These are phyloP conservation scores for Elephantulus edwardii DNA, from an alignment of 2,113 vertebrate genomes.

Conservation along the genomic window DNA sequence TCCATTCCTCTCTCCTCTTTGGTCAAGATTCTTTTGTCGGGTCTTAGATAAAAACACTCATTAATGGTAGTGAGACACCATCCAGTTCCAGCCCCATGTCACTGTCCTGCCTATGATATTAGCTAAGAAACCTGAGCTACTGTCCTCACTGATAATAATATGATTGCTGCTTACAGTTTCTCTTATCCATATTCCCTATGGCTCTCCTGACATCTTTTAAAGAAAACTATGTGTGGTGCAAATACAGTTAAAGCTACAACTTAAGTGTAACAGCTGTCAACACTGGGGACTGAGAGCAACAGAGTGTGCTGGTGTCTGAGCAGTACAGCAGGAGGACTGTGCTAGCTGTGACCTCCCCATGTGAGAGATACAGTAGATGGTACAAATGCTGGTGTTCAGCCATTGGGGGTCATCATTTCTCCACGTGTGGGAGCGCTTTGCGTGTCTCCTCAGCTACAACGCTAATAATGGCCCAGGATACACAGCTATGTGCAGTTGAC, in stretches of 20 bases:
- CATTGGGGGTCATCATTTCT: constrained; percentile 83
- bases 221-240: not conserved
- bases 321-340: not conserved
- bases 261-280: not conserved
- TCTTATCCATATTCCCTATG: not conserved
- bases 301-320: not conserved
- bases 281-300: not conserved
- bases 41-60: not conserved
- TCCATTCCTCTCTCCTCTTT: not conserved
- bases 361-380: not conserved
- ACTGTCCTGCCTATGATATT: not conserved
- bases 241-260: not conserved
- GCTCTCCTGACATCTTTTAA: not conserved
- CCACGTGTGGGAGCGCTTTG: constrained; percentile 28
- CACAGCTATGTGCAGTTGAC: not conserved
- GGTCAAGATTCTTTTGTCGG: not conserved
- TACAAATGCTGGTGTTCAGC: constrained; percentile 43
- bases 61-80: not conserved
- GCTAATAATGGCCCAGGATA: not conserved
- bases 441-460: fast-evolving
- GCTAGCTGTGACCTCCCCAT: not conserved
- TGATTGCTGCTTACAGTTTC: not conserved
- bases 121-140: not conserved
- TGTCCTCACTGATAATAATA: not conserved
- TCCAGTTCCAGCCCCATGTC: not conserved